Percentiles rank a stretch among this genome's conserved stretches.
phyloP scores from a whole-genome alignment of 1,140 invertebrate genomes.

The Archegozetes longisetosus region DNA sequence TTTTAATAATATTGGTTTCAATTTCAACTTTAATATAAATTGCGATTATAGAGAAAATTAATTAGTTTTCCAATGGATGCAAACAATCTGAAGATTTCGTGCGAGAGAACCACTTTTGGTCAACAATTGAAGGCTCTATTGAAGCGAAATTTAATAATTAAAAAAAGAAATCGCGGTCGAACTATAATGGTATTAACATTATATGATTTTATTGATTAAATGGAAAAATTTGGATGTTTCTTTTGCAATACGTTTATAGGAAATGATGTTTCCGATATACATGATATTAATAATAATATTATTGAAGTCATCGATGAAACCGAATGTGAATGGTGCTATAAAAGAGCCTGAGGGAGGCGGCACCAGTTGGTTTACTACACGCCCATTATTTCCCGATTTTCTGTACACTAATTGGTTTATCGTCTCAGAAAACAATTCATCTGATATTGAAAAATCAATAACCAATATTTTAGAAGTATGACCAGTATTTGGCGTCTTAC shows the following conservation, averaged over 20 bases:
- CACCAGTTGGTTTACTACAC: not conserved
- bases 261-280: not conserved
- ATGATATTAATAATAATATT: not conserved
- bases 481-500: no score
- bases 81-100: no score
- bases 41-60: no score
- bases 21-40: no score
- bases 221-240: not conserved
- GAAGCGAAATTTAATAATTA: not conserved
- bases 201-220: not conserved
- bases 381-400: no score
- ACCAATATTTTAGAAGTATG: no score
- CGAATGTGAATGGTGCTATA: not conserved
- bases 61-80: no score
- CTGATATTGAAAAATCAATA: no score
- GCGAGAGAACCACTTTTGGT: not conserved
- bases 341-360: not conserved
- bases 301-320: not conserved
- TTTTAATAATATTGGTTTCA: no score
- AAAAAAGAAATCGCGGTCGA: not conserved
- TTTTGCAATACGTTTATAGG: not conserved
- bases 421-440: no score
- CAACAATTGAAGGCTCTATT: conserved; percentile 5
- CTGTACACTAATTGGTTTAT: no score
- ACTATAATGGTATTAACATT: not conserved